Evolutionary conservation across 2,888 invertebrate species (phyloP).

Genomic region (Brachyptera putata): DNA sequence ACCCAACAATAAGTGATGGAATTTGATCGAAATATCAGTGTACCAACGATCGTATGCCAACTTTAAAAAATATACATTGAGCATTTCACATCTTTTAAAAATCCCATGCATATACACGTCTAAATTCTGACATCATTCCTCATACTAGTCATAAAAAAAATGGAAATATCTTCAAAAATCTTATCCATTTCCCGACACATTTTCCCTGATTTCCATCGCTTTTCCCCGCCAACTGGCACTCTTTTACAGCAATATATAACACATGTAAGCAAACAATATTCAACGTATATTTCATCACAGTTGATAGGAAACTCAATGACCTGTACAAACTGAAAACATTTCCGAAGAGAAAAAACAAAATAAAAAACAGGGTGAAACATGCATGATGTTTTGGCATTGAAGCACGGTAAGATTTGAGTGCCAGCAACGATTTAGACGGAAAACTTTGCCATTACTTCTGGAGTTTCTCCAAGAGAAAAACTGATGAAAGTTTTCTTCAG

Average conservation of each 20-base stretch:
- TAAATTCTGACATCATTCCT: too few species aligned
- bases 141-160: too few species aligned
- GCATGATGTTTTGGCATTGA: slow-evolving; percentile 1
- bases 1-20: too few species aligned
- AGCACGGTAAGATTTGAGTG: too few species aligned
- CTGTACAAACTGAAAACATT: background rate
- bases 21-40: too few species aligned
- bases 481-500: background rate
- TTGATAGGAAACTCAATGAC: background rate
- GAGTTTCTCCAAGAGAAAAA: background rate
- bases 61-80: too few species aligned
- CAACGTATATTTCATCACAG: background rate
- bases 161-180: too few species aligned
- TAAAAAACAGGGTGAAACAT: too few species aligned
- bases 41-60: too few species aligned
- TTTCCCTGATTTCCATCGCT: slow-evolving; percentile 14
- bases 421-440: too few species aligned
- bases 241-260: background rate
- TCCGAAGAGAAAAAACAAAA: background rate
- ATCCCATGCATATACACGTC: too few species aligned
- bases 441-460: background rate
- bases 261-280: background rate
- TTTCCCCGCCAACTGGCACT: slow-evolving; percentile 1
- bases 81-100: too few species aligned
- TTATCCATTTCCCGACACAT: slow-evolving; percentile 19